phyloP scores from a whole-genome alignment of 2,797 vertebrate species.

The Orestias chungarensis region DNA sequence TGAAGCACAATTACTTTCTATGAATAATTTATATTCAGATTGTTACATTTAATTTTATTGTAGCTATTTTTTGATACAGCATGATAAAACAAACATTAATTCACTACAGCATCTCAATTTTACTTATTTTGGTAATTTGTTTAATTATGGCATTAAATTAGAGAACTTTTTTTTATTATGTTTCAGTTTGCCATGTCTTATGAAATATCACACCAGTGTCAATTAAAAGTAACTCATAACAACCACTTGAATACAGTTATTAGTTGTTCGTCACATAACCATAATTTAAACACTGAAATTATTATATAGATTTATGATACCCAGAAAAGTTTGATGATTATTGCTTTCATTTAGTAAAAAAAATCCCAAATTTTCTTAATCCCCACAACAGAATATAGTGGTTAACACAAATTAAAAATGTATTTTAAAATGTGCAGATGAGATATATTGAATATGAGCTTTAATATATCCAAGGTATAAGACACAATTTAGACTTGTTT shows the following conservation, averaged over 20 bases:
- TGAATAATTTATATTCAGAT: constrained; percentile 6
- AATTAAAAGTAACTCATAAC: background rate
- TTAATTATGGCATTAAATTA: background rate
- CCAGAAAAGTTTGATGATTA: too few relatives aligned
- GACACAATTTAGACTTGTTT: background rate
- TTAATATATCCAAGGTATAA: background rate
- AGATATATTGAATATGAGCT: too few relatives aligned
- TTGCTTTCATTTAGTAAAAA: too few relatives aligned
- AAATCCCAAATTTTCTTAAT: too few relatives aligned
- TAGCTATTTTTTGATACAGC: background rate
- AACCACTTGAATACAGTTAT: background rate
- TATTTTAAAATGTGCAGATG: too few relatives aligned
- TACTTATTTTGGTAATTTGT: background rate
- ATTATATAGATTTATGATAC: too few relatives aligned
- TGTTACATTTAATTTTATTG: constrained; percentile 4
- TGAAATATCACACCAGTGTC: background rate
- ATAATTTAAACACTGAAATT: too few relatives aligned
- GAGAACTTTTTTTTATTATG: too few relatives aligned
- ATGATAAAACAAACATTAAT: background rate
- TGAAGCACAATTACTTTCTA: constrained; percentile 23
- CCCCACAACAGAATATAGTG: too few relatives aligned
- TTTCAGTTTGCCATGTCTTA: background rate
- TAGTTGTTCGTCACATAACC: too few relatives aligned
- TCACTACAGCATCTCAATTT: background rate
- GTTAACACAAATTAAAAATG: too few relatives aligned